Base-by-base conservation (phyloP, 1,140 invertebrate genomes). In the Carposina sasakii region DNA sequence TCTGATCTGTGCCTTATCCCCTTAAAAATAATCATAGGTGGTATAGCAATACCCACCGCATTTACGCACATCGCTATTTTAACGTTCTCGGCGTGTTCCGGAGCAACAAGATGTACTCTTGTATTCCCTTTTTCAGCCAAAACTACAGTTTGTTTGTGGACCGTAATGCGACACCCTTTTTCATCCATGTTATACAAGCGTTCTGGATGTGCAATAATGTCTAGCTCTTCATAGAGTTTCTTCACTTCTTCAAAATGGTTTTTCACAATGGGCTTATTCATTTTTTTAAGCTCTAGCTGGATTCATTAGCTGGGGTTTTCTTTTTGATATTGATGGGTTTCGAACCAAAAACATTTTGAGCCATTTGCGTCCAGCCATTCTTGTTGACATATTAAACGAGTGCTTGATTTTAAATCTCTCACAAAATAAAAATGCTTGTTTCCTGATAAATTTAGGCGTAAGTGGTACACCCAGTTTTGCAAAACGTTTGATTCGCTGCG, bases 171-270 rank as follows among this genome's bases (percentile, higher is more conserved):
- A 52, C 75, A 76, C 1, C 70, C 75, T 47, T 84, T 85, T 57
- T 85, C 75, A 60, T 83, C 81, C 44, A 85, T 69, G 37, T 82
- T 85, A 54, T 61, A 85, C 10, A 82, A 63, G 4, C 53, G 43
- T 49, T 81, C 41, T 37, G 71, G 70, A 49, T 57, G 51, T 41
- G 54, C 33, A 15, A 19, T 36, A 24, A 83, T 55, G 30, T 71
- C 52, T 36, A 75, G 44, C 22, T 67, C 52, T 5, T 60, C 47
- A 24, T 71, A 57, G 2, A 77, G 15, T 45, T 54, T 48, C 21
- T 64, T 54, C 13, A 67, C 37, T 46, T 66, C 69, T 47, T 50
- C 23, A 57, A 77, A 78, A 52, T 69, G 57, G 28, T 74, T 48
- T 26, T 41, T 36, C 2, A 81, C 72, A 51, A 83, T 71, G 17